Evolutionary conservation across 35 echinoderm and acorn worm species (phyloP), one percentile per base, ranked within the genome.

Genomic region (Heliocidaris erythrogramma): DNA sequence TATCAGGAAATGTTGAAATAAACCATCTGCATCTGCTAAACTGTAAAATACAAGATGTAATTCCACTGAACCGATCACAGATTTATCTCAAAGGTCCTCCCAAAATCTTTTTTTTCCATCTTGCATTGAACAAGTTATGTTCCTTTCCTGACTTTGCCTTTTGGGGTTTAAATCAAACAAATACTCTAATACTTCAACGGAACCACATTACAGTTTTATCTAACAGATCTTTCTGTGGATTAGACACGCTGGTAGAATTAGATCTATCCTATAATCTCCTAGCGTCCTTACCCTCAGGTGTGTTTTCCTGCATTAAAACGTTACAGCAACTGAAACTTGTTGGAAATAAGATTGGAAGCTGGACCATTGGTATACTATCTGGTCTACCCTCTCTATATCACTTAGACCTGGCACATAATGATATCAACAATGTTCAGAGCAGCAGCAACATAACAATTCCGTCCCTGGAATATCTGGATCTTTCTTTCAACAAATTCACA

Each of bases 121-220:
- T 88, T 2, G 0, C 0, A 32, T 13, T 11, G 1, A 88, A 88
- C 21, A 35, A 31, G 2, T 12, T 88, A 12, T 16, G 2, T 2
- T 88, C 86, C 47, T 31, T 88, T 5, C 9, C 31, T 5, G 86
- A 42, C 27, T 88, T 12, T 32, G 31, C 27, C 12, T 88, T 88
- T 48, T 88, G 30, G 86, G 86, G 86, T 18, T 42, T 88, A 18
- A 88, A 88, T 42, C 9, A 88, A 31, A 88, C 47, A 88, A 88
- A 18, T 88, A 88, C 27, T 21, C 85, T 87, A 2, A 87, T 4
- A 31, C 85, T 31, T 21, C 10, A 0, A 2, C 0, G 13, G 12
- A 60, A 60, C 29, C 7, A 30, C 5, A 30, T 42, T 42, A n/a
- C 4, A 13, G 17, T 12, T 31, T 87, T 31, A 30, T 87, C 32